Percentiles rank a stretch among this genome's conserved stretches.
phyloP scores from a whole-genome alignment of 2,888 invertebrate species.

The Drosophila acutilabella region DNA sequence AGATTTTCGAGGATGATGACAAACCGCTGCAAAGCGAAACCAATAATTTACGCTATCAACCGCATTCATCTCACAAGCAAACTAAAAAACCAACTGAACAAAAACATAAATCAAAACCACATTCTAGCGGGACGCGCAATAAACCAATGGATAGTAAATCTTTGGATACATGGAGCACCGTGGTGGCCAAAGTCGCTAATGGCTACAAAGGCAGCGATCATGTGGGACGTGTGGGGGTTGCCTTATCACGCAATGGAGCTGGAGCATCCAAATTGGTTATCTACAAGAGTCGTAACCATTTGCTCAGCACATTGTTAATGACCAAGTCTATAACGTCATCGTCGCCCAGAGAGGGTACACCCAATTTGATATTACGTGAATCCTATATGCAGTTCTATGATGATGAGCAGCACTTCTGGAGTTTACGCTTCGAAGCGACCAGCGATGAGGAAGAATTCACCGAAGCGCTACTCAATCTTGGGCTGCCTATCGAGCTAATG shows the following conservation, averaged over 20 bases:
- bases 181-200: slow-evolving; percentile 51
- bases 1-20: slow-evolving; percentile 55
- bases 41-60: slow-evolving; percentile 51
- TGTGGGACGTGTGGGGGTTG: slow-evolving; percentile 85
- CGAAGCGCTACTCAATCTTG: slow-evolving; percentile 1
- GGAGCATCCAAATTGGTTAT: slow-evolving; percentile 67
- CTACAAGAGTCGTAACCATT: slow-evolving; percentile 64
- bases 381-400: slow-evolving; percentile 85
- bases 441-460: slow-evolving; percentile 56
- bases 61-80: slow-evolving; percentile 14
- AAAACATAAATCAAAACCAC: background rate
- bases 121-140: background rate
- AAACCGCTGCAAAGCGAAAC: slow-evolving; percentile 44
- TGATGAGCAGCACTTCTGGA: slow-evolving; percentile 86
- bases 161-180: slow-evolving; percentile 32
- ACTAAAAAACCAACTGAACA: background rate
- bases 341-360: background rate
- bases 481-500: slow-evolving; percentile 27
- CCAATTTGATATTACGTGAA: slow-evolving; percentile 56
- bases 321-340: slow-evolving; percentile 26
- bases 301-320: slow-evolving; percentile 63
- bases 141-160: background rate
- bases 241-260: slow-evolving; percentile 82
- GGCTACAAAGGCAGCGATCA: slow-evolving; percentile 37
- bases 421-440: slow-evolving; percentile 85